Percentiles rank a stretch among this genome's conserved stretches.
phyloP scores from a whole-genome alignment of 2,113 vertebrate genomes.

The Lathamus discolor region DNA sequence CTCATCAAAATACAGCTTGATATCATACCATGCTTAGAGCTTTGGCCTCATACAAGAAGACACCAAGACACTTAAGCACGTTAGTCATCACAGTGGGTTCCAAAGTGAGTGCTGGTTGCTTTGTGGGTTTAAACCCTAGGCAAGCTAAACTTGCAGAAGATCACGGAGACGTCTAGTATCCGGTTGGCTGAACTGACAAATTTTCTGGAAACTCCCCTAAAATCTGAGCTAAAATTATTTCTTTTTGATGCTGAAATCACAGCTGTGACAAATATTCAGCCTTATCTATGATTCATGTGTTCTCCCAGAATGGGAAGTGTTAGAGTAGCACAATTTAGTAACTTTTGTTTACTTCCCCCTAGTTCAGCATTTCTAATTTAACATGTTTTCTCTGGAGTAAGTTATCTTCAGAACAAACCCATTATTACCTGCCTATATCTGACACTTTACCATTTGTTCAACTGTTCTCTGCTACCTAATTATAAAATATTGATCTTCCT shows the following conservation, averaged over 20 bases:
- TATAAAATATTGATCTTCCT: constrained; percentile 33
- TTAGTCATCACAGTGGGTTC: background rate
- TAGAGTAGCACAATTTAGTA: constrained; percentile 56
- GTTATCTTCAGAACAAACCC: constrained; percentile 46
- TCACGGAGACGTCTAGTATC: background rate
- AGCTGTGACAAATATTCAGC: constrained; percentile 66
- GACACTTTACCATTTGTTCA: constrained; percentile 26
- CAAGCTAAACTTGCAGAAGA: background rate
- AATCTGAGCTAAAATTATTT: constrained; percentile 60
- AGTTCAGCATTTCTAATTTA: constrained; percentile 54
- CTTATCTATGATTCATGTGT: constrained; percentile 63
- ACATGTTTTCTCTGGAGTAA: constrained; percentile 21
- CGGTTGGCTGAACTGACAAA: constrained; percentile 50
- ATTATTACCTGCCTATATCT: constrained; percentile 45
- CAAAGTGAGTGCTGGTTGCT: background rate
- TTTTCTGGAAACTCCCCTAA: constrained; percentile 61
- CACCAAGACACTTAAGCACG: background rate
- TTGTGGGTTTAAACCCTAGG: background rate
- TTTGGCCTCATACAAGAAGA: background rate
- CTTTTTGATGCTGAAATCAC: constrained; percentile 66
- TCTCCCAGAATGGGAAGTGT: constrained; percentile 59
- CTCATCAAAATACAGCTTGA: background rate
- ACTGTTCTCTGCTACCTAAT: background rate
- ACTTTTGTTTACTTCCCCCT: constrained; percentile 64
- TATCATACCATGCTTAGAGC: background rate